These are phyloP conservation scores for Suricata suricatta DNA, from an alignment of 2,113 vertebrate genomes.

Conservation along the genomic window DNA sequence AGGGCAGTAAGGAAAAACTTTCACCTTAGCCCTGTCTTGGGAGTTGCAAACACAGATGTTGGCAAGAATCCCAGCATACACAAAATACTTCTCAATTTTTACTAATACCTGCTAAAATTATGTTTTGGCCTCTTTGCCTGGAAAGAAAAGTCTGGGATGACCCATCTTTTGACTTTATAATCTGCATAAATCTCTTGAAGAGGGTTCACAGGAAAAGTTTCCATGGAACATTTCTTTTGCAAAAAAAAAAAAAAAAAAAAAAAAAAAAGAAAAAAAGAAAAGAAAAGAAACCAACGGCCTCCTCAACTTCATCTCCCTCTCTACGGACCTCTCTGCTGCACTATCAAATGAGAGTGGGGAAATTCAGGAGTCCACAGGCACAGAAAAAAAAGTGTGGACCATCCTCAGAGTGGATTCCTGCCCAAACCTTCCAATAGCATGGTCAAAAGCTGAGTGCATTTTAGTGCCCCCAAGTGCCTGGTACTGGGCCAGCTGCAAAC, in stretches of 20 bases:
- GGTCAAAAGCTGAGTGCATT: neutral
- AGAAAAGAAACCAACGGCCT: neutral
- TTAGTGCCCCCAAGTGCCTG: neutral
- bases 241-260: neutral
- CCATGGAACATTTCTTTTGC: neutral
- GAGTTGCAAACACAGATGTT: conserved; percentile 70
- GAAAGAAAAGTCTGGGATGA: conserved; percentile 77
- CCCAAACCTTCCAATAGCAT: neutral
- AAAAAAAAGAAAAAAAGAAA: neutral
- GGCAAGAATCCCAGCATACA: conserved; percentile 69
- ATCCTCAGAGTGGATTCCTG: neutral
- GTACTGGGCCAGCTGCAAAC: neutral
- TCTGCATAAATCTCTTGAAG: conserved; percentile 74
- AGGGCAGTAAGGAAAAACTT: conserved; percentile 63
- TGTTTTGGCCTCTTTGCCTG: conserved; percentile 57
- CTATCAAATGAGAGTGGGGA: neutral
- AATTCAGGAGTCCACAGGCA: neutral
- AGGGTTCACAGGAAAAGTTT: conserved; percentile 58
- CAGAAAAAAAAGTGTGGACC: neutral
- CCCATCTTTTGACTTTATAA: conserved; percentile 74
- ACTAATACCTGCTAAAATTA: conserved; percentile 81
- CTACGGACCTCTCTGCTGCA: neutral
- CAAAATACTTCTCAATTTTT: conserved; percentile 71
- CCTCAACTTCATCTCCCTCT: neutral
- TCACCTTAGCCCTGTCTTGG: conserved; percentile 56